Percentiles rank a stretch among this genome's conserved stretches.
Conservation (phyloP, 2,113 vertebrate species). For the Himantopus leucocephalus region DNA sequence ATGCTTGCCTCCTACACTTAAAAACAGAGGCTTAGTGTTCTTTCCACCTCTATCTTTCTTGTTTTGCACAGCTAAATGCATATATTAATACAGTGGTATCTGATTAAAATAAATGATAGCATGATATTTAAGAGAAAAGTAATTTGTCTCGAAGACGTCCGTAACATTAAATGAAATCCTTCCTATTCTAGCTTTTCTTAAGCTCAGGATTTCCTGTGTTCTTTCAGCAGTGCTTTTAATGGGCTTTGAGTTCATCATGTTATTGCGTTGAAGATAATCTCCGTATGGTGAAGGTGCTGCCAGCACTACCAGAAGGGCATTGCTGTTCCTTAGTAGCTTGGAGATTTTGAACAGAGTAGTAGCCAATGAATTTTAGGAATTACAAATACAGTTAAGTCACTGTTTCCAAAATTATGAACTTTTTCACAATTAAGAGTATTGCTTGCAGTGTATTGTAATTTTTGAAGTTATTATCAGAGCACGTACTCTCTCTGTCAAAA, state of each 20-base stretch:
- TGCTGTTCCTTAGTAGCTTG: background rate
- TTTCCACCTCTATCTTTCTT: background rate
- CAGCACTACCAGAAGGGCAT: background rate
- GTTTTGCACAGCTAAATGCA: background rate
- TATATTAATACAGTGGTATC: background rate
- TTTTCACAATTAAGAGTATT: background rate
- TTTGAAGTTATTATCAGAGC: background rate
- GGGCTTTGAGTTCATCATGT: slow-evolving; percentile 5
- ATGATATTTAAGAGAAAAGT: background rate
- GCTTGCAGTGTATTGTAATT: background rate
- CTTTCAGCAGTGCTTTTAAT: slow-evolving; percentile 8
- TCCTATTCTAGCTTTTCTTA: slow-evolving; percentile 18
- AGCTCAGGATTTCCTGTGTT: slow-evolving; percentile 31
- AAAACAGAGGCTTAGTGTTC: background rate
- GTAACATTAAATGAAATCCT: background rate
- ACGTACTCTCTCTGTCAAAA: background rate
- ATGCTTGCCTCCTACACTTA: background rate
- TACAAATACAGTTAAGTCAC: background rate
- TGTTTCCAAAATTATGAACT: background rate
- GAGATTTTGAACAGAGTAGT: background rate
- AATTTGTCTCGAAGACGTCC: background rate
- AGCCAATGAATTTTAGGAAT: background rate
- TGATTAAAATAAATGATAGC: background rate
- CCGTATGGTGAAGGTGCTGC: slow-evolving; percentile 15
- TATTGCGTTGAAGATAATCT: slow-evolving; percentile 15